These are phyloP conservation scores for Acrossocheilus wenchowensis DNA, from an alignment of 2,797 vertebrate species.

Conservation along the genomic window DNA sequence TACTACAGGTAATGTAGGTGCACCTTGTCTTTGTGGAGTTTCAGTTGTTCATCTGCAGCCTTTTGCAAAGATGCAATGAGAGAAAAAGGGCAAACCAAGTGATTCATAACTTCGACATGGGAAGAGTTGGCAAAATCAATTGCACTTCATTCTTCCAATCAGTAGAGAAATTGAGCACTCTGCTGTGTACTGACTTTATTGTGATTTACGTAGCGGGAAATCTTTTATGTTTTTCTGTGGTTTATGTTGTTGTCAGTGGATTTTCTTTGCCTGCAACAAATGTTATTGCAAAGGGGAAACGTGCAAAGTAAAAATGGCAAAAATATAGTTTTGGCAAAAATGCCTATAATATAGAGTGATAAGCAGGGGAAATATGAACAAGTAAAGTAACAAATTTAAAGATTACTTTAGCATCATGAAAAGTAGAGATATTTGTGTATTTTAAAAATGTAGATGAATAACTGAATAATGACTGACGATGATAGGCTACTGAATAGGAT, in stretches of 20 bases:
- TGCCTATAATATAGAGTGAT: not conserved
- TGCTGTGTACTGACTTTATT: constrained; percentile 7
- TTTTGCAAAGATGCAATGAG: constrained; percentile 15
- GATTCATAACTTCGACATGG: constrained; percentile 21
- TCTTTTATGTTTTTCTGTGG: constrained; percentile 10
- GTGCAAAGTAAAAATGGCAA: not conserved
- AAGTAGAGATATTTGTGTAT: not conserved
- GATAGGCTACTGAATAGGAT: not conserved
- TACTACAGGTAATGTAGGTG: constrained; percentile 45
- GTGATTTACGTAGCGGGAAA: constrained; percentile 39
- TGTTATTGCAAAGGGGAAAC: not conserved
- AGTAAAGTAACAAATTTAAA: not conserved
- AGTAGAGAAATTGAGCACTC: constrained; percentile 32
- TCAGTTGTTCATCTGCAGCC: constrained; percentile 42
- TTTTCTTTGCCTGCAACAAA: not conserved
- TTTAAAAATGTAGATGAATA: not conserved
- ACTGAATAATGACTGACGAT: not conserved
- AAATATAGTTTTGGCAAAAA: not conserved
- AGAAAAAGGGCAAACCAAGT: constrained; percentile 3
- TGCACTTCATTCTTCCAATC: constrained; percentile 50
- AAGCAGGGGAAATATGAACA: not conserved
- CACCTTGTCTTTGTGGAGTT: constrained; percentile 16
- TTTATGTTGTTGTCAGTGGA: not conserved
- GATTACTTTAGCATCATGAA: not conserved
- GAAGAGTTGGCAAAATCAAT: constrained; percentile 46